Base-by-base conservation (phyloP, 2,888 invertebrate species). In the Acanthosepion pharaonis region DNA sequence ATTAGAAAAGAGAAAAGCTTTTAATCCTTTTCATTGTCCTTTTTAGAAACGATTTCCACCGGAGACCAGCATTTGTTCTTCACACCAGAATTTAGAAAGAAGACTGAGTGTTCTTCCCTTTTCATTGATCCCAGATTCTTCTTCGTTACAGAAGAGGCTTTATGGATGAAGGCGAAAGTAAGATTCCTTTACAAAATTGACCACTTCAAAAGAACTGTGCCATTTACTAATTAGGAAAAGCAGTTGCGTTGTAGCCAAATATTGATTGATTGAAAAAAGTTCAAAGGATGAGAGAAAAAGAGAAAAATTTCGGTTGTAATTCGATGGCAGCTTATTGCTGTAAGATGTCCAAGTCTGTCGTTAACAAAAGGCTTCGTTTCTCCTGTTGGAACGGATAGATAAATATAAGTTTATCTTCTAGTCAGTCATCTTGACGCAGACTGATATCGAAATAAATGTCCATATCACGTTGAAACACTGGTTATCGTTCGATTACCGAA, bases 181-280 rank as follows among this genome's bases (percentile, higher is more conserved):
- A 78, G n/a, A n/a, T 78, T 78, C 78, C n/a, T n/a, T n/a, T 78
- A 23, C n/a, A 78, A 78, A 78, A 78, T 78, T 78, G 78, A 78
- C 5, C n/a, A 78, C 78, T 78, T 78, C 78, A 78, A 78, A 78
- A n/a, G 78, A 15, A 78, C 4, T 20, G 9, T 8, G 78, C 78
- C 33, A 78, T 78, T 42, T 33, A 78, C n/a, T 78, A 78, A 78
- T 78, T 78, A n/a, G n/a, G 18, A n/a, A 78, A 78, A n/a, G n/a
- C 15, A 78, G 78, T n/a, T 78, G 78, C 78, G 9, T n/a, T 33
- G 78, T n/a, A 9, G n/a, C 78, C n/a, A n/a, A 78, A 78, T 78
- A 78, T 78, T n/a, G n/a, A 78, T 78, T 5, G 33, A 33, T 78
- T 5, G n/a, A n/a, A 18, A 1, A 11, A n/a, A 78, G 78, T 78